These are phyloP conservation scores for Oryzias melastigma DNA, from an alignment of 2,113 vertebrate genomes.

Conservation along the genomic window DNA sequence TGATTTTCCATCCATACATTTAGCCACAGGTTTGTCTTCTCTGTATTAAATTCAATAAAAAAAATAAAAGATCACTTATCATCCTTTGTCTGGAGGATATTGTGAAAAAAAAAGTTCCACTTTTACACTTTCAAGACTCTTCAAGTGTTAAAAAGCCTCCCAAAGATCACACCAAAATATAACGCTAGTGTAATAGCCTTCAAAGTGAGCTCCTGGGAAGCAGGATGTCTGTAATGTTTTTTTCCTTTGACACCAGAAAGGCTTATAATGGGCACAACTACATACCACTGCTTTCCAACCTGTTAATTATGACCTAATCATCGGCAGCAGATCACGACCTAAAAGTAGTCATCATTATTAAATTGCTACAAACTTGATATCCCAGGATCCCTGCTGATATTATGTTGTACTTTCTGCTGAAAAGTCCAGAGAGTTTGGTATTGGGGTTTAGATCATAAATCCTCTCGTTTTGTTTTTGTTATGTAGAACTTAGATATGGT, in stretches of 20 bases:
- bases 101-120: constrained; percentile 2
- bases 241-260: constrained; percentile 54
- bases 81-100: too few species aligned
- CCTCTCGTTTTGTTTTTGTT: too few species aligned
- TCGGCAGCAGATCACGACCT: constrained; percentile 70
- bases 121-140: not conserved
- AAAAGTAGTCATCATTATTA: constrained; percentile 72
- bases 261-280: constrained; percentile 68
- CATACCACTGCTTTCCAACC: constrained; percentile 69
- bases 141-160: not conserved
- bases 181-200: constrained; percentile 38
- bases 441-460: too few species aligned
- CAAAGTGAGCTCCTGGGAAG: constrained; percentile 40
- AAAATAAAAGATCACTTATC: too few species aligned
- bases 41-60: too few species aligned
- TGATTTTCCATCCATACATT: too few species aligned
- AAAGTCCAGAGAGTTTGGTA: too few species aligned
- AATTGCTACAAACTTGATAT: constrained; percentile 55
- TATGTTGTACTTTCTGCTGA: constrained; percentile 18
- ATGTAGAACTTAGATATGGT: too few species aligned
- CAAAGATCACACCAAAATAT: constrained; percentile 10
- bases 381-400: constrained; percentile 50
- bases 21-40: too few species aligned
- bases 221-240: constrained; percentile 51
- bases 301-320: constrained; percentile 75